These are phyloP conservation scores for Unio pictorum DNA, from an alignment of 2,888 invertebrate species.

Conservation along the genomic window DNA sequence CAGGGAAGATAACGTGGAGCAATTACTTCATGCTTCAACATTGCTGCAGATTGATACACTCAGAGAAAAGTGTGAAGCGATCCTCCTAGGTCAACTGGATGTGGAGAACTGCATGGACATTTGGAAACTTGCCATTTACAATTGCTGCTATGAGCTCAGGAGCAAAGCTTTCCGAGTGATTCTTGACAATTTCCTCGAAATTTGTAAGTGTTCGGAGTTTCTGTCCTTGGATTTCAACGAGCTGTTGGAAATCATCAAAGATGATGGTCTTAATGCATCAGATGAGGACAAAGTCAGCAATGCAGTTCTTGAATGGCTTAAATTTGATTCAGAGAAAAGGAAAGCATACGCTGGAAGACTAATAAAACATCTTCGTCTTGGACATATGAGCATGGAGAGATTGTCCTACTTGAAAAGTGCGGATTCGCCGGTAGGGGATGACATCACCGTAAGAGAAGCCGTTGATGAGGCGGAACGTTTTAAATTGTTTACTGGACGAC, in stretches of 20 bases:
- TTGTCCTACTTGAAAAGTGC: conserved; percentile 49
- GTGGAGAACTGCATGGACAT: conserved; percentile 77
- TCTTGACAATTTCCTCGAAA: conserved; percentile 58
- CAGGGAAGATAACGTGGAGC: conserved; percentile 83
- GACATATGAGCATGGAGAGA: conserved; percentile 27
- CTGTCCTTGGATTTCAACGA: conserved; percentile 70
- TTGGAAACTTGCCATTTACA: conserved; percentile 74
- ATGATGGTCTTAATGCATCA: conserved; percentile 73
- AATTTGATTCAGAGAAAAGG: conserved; percentile 74
- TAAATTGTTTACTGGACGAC: conserved; percentile 54
- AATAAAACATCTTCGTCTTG: conserved; percentile 46
- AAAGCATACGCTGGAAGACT: conserved; percentile 69
- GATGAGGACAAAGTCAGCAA: conserved; percentile 74
- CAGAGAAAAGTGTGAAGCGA: conserved; percentile 84
- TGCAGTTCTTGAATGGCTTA: conserved; percentile 73
- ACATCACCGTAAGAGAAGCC: conserved; percentile 40
- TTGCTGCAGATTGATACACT: conserved; percentile 88
- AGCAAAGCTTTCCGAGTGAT: conserved; percentile 72
- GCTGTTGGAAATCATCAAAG: conserved; percentile 72
- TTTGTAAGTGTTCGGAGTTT: conserved; percentile 65
- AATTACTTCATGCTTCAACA: conserved; percentile 84
- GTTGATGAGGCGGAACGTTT: conserved; percentile 58
- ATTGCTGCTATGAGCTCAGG: conserved; percentile 73
- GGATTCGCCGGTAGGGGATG: conserved; percentile 38
- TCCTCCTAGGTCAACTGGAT: conserved; percentile 79